A percentile compares a stretch with the other conserved stretches of the same genome.
Evolutionary conservation across 2,797 vertebrate genomes (phyloP).

Genomic region (Clangula hyemalis): DNA sequence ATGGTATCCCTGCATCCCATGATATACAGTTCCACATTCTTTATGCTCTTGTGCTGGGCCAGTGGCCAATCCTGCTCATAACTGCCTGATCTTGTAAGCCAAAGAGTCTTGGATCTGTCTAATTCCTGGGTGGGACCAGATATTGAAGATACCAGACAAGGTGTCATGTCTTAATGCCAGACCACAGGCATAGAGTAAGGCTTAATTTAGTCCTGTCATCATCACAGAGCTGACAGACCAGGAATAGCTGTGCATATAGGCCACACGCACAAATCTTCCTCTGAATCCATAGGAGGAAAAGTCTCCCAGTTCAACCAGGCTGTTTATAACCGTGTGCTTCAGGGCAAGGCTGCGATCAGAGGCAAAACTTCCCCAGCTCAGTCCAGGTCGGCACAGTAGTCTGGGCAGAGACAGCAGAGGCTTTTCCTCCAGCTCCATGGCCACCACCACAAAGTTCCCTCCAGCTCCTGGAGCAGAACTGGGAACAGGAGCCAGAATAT

Average conservation of each 20-base stretch:
- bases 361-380: neutral
- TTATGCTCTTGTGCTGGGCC: neutral
- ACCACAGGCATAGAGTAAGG: conserved; percentile 24
- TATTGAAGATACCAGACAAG: conserved; percentile 49
- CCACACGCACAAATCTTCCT: neutral
- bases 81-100: neutral
- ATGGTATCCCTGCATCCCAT: neutral
- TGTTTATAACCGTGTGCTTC: neutral
- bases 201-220: neutral
- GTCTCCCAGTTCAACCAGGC: neutral
- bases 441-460: neutral
- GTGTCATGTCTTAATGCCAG: conserved; percentile 38
- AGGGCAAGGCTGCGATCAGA: conserved; percentile 6
- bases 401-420: neutral
- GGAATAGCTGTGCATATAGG: neutral
- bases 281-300: neutral
- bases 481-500: neutral
- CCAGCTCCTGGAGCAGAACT: neutral
- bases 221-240: conserved; percentile 19
- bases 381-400: neutral
- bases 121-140: conserved; percentile 31
- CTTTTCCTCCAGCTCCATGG: neutral
- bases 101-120: conserved; percentile 15
- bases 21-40: neutral
- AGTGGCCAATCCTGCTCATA: conserved; percentile 12